A percentile compares a stretch with the other conserved stretches of the same genome.
phyloP scores from a whole-genome alignment of 2,113 vertebrate genomes.

The Austrofundulus limnaeus region DNA sequence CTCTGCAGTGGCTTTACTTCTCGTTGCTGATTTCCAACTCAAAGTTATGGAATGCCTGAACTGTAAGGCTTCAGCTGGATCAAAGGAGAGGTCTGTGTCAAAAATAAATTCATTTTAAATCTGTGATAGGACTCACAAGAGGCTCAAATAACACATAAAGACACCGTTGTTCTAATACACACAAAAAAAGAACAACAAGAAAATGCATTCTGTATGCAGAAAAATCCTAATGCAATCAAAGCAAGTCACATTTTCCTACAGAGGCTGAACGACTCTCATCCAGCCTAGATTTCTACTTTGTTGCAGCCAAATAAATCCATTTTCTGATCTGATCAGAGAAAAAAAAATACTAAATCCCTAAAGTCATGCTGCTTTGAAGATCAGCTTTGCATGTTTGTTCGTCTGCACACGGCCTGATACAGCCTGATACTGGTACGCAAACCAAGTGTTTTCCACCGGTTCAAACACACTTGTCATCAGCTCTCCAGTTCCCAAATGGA shows the following conservation, averaged over 20 bases:
- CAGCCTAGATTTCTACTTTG: slow-evolving; percentile 12
- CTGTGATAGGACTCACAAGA: slow-evolving; percentile 29
- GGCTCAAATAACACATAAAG: slow-evolving; percentile 16
- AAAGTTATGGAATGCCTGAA: slow-evolving; percentile 18
- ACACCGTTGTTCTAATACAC: slow-evolving; percentile 6
- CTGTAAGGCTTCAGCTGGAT: slow-evolving; percentile 6
- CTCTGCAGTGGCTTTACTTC: slow-evolving; percentile 16
- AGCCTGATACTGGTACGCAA: slow-evolving; percentile 49
- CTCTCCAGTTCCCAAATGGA: slow-evolving; percentile 14
- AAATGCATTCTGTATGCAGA: background rate
- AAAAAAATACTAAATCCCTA: slow-evolving; percentile 38
- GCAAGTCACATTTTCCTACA: slow-evolving; percentile 1
- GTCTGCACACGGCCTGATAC: slow-evolving; percentile 34
- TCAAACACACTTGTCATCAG: slow-evolving; percentile 9
- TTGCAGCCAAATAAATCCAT: slow-evolving; percentile 33
- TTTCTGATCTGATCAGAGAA: slow-evolving; percentile 21
- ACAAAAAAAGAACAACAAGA: background rate
- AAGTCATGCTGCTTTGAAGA: slow-evolving; percentile 44
- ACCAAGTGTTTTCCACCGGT: slow-evolving; percentile 19
- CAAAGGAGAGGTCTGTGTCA: slow-evolving; percentile 11
- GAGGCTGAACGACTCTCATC: slow-evolving; percentile 14
- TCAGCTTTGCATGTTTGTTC: slow-evolving; percentile 16
- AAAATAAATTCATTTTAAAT: slow-evolving; percentile 26
- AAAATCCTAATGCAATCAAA: slow-evolving; percentile 3
- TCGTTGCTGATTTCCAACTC: slow-evolving; percentile 27